phyloP scores from a whole-genome alignment of 1,140 invertebrate species.

The Tetramorium parvispinum region DNA sequence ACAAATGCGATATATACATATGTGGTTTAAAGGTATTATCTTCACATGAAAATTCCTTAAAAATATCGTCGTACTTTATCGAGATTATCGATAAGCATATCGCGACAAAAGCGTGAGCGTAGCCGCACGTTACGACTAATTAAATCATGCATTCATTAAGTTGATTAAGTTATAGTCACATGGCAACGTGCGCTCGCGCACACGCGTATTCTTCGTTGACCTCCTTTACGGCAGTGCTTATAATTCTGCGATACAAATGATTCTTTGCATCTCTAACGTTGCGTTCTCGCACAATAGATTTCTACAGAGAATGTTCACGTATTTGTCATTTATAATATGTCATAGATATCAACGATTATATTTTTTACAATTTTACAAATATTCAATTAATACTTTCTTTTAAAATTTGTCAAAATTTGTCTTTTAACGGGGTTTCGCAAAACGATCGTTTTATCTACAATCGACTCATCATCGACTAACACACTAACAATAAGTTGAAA shows the following conservation, averaged over 20 bases:
- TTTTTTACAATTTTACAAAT: background rate
- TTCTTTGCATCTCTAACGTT: background rate
- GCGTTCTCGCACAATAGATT: background rate
- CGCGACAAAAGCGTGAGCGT: slow-evolving; percentile 48
- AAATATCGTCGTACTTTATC: background rate
- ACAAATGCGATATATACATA: background rate
- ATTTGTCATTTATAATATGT: background rate
- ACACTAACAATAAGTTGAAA: background rate
- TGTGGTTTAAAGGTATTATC: background rate
- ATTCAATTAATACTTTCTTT: no score
- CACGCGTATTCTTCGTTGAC: slow-evolving; percentile 35
- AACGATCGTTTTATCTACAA: background rate
- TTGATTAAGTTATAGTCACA: slow-evolving; percentile 46
- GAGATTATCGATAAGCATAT: slow-evolving; percentile 38
- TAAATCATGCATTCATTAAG: slow-evolving; percentile 61
- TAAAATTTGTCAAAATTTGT: no score
- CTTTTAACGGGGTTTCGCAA: no score
- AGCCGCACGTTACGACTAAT: slow-evolving; percentile 47
- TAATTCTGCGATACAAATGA: slow-evolving; percentile 29
- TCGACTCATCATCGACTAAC: background rate
- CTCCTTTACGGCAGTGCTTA: slow-evolving; percentile 27
- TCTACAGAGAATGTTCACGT: background rate
- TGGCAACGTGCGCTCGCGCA: slow-evolving; percentile 1
- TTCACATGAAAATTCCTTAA: background rate
- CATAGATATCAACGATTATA: background rate